Evolutionary conservation across 1,140 invertebrate genomes (phyloP).

Genomic region (Trinorchestia longiramus): DNA sequence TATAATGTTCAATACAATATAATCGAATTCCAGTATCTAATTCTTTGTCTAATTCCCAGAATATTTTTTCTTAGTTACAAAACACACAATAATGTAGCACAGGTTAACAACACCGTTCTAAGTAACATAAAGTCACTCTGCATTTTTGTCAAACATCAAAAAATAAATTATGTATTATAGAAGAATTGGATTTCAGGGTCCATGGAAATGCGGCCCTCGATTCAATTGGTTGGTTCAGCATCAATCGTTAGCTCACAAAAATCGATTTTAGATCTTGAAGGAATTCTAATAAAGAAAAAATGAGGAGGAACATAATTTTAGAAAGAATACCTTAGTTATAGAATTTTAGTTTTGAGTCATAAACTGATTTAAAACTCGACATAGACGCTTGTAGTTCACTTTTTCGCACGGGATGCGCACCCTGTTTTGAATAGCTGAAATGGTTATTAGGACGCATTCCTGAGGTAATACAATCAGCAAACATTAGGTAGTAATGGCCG

Average conservation of each 20-base stretch:
- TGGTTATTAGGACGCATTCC: constrained; percentile 8
- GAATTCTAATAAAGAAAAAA: not conserved
- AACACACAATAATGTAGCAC: too few species aligned
- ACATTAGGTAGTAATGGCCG: constrained; percentile 27
- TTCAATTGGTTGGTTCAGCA: too few species aligned
- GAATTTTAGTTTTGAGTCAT: not conserved
- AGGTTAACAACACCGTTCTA: too few species aligned
- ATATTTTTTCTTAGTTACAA: too few species aligned
- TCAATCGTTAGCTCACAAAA: not conserved
- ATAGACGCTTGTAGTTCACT: not conserved
- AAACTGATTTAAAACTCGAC: not conserved
- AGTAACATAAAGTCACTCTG: too few species aligned
- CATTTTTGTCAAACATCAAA: too few species aligned
- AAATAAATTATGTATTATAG: too few species aligned
- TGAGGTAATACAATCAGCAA: constrained; percentile 35
- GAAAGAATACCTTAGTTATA: not conserved
- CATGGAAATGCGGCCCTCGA: too few species aligned
- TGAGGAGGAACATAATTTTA: not conserved
- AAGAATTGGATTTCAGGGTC: too few species aligned
- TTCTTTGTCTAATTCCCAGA: too few species aligned
- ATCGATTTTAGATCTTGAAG: not conserved
- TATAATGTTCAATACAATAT: too few species aligned
- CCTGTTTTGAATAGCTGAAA: not conserved
- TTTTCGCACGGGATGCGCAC: not conserved
- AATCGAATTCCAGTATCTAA: too few species aligned